phyloP scores from a whole-genome alignment of 2,113 vertebrate genomes.

The Zapornia atra region DNA sequence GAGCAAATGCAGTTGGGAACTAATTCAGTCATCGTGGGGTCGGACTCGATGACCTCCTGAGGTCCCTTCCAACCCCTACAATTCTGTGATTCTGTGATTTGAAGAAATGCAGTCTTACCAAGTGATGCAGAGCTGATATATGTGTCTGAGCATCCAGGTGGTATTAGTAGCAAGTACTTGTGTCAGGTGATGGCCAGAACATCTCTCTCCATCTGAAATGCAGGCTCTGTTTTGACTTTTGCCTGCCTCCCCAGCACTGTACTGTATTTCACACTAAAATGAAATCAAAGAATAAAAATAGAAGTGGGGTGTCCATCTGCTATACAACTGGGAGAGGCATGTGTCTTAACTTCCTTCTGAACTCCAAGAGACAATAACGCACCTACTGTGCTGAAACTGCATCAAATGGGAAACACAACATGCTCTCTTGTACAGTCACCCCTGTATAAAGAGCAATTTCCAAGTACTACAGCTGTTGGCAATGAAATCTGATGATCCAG shows the following conservation, averaged over 20 bases:
- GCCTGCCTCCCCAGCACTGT: not conserved
- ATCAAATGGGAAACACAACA: not conserved
- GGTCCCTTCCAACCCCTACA: too few species aligned
- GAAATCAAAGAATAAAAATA: not conserved
- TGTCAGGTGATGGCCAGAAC: slow-evolving; percentile 19
- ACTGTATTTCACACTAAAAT: not conserved
- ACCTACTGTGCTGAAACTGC: not conserved
- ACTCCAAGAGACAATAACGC: not conserved
- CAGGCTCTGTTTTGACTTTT: not conserved
- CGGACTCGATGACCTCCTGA: too few species aligned
- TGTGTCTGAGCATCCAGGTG: not conserved
- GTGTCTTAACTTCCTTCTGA: not conserved
- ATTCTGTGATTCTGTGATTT: too few species aligned
- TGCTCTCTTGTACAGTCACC: not conserved
- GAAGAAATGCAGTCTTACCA: not conserved
- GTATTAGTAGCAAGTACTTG: slow-evolving; percentile 6
- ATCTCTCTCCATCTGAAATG: not conserved
- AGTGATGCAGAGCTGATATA: not conserved
- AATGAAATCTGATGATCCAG: not conserved
- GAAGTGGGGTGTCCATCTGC: not conserved
- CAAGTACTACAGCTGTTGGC: not conserved
- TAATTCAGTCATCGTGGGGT: not conserved
- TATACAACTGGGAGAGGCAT: not conserved
- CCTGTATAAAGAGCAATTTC: not conserved
- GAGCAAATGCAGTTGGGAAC: not conserved